phyloP scores from a whole-genome alignment of 1,140 invertebrate species.

The Zelostemma sp. region DNA sequence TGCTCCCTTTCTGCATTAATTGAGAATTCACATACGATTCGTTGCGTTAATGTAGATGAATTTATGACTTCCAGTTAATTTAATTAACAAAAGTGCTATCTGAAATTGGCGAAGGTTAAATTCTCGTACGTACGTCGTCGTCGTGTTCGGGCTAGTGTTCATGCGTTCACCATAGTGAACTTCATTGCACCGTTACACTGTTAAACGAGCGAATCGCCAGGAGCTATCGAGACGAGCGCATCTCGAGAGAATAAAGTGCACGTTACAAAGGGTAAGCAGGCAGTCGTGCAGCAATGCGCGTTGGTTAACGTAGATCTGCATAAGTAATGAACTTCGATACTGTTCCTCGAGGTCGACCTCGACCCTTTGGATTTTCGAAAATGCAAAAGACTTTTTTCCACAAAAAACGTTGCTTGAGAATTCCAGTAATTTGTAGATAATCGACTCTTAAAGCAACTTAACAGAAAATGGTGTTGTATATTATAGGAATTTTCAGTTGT shows the following conservation, averaged over 20 bases:
- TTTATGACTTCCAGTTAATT: constrained; percentile 22
- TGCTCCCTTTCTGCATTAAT: no score
- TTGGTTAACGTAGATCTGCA: constrained; percentile 48
- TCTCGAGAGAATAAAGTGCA: constrained; percentile 53
- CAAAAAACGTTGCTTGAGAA: no score
- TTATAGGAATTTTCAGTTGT: no score
- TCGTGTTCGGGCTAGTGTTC: constrained; percentile 16
- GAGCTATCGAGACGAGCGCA: constrained; percentile 58
- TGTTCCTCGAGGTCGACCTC: constrained; percentile 15
- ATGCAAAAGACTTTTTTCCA: neutral
- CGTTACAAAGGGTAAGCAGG: constrained; percentile 58
- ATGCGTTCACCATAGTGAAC: constrained; percentile 10
- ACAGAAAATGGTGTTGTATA: no score
- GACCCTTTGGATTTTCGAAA: neutral
- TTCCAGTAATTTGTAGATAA: no score
- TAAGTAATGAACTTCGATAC: constrained; percentile 49
- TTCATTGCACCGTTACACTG: constrained; percentile 55
- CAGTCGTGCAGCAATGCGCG: constrained; percentile 52
- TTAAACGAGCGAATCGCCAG: constrained; percentile 64
- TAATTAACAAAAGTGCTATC: constrained; percentile 15
- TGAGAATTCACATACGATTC: no score
- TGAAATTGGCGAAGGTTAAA: constrained; percentile 30
- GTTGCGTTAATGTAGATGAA: neutral
- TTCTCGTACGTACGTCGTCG: constrained; percentile 33
- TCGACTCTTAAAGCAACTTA: no score